Evolutionary conservation across 2,888 invertebrate genomes (phyloP).

Genomic region (Melipona bicolor): DNA sequence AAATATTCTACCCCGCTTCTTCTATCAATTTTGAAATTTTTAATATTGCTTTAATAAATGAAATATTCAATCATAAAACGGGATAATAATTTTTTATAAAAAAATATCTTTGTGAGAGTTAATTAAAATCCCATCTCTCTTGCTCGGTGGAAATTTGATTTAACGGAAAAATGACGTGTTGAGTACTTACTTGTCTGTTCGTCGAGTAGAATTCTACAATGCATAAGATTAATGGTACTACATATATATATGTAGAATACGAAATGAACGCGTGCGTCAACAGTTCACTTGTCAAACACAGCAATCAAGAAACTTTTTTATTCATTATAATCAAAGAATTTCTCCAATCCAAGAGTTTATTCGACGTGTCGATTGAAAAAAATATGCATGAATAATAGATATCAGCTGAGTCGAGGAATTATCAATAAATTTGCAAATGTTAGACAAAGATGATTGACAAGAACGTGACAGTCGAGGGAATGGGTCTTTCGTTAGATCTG

Average conservation of each 20-base stretch:
- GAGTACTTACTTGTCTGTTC: not conserved
- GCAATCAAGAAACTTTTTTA: not conserved
- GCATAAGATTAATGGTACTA: not conserved
- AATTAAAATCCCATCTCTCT: slow-evolving; percentile 51
- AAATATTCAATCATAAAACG: slow-evolving; percentile 28
- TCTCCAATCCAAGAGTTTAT: not conserved
- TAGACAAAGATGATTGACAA: slow-evolving; percentile 26
- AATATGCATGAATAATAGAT: not conserved
- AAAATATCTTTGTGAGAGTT: slow-evolving; percentile 48
- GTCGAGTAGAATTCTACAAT: not conserved
- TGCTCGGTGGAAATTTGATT: slow-evolving; percentile 39
- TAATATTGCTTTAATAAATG: not conserved
- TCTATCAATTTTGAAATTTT: not conserved
- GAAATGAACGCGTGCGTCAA: not conserved
- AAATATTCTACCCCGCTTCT: not conserved
- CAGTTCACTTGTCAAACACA: not conserved
- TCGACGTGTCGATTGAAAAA: not conserved
- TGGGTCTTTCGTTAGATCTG: slow-evolving; percentile 26
- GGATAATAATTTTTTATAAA: slow-evolving; percentile 40
- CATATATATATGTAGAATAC: not conserved
- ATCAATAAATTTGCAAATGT: slow-evolving; percentile 30
- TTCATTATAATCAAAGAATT: not conserved
- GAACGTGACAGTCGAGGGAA: slow-evolving; percentile 23
- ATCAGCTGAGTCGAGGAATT: not conserved
- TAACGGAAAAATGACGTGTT: slow-evolving; percentile 36